phyloP scores from a whole-genome alignment of 2,797 vertebrate genomes.

The Mormyrops attenuatus region DNA sequence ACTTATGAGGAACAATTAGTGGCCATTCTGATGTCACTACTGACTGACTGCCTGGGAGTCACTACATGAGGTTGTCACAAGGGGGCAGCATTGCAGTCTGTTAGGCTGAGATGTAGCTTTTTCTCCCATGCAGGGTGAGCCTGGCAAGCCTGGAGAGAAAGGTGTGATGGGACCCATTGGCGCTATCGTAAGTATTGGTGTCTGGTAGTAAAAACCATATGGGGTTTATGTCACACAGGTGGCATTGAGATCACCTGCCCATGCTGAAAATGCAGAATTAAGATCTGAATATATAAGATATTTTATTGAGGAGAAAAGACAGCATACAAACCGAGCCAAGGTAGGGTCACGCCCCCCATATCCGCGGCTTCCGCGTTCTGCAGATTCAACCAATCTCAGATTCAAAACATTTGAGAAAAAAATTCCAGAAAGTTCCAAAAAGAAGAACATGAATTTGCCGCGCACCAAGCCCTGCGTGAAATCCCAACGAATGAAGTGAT shows the following conservation, averaged over 20 bases:
- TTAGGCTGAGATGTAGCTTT: conserved; percentile 14
- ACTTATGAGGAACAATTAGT: not conserved
- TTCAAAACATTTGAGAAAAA: not conserved
- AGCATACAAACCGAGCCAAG: not conserved
- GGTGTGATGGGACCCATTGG: conserved; percentile 70
- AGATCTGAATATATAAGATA: not conserved
- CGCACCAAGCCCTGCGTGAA: not conserved
- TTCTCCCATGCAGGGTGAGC: conserved; percentile 62
- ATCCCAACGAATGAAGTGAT: not conserved
- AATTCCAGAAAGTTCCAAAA: not conserved
- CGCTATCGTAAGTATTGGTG: conserved; percentile 59
- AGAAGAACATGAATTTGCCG: not conserved
- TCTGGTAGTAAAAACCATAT: not conserved
- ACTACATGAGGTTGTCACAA: not conserved
- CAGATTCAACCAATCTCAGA: not conserved
- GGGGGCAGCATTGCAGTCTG: not conserved
- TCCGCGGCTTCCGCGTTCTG: not conserved
- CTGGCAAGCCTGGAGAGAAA: conserved; percentile 76
- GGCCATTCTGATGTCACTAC: not conserved
- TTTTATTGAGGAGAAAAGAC: not conserved
- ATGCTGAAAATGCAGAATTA: not conserved
- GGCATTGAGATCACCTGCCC: not conserved
- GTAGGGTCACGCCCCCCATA: not conserved
- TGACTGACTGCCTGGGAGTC: not conserved
- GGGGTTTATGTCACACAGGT: not conserved